A percentile compares a stretch with the other conserved stretches of the same genome.
Evolutionary conservation across 1,140 invertebrate species (phyloP).

Genomic region (Drosophila insularis): DNA sequence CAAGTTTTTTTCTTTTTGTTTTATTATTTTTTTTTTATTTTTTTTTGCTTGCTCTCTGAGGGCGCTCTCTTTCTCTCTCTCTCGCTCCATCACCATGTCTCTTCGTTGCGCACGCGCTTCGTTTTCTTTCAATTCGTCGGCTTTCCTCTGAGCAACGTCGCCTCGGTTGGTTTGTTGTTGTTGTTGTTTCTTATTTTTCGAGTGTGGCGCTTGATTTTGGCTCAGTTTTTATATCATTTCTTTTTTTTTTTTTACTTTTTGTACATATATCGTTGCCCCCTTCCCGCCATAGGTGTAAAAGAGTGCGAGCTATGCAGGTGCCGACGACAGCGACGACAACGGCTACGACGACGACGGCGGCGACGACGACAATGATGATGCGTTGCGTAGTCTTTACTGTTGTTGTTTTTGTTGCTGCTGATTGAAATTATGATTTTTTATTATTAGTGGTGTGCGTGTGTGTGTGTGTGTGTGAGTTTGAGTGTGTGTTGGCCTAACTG

Average conservation of each 20-base stretch:
- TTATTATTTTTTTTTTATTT: slow-evolving; percentile 23
- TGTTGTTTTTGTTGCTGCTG: slow-evolving; percentile 52
- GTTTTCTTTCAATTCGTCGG: slow-evolving; percentile 13
- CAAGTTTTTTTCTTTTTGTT: slow-evolving; percentile 56
- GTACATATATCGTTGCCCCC: slow-evolving; percentile 3
- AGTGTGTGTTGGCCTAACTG: slow-evolving; percentile 66
- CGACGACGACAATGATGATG: slow-evolving; percentile 13
- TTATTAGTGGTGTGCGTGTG: slow-evolving; percentile 72
- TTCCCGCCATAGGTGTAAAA: slow-evolving; percentile 61
- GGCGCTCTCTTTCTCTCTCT: slow-evolving; percentile 26
- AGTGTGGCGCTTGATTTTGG: slow-evolving; percentile 25
- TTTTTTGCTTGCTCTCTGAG: slow-evolving; percentile 27
- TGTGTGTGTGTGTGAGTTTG: slow-evolving; percentile 31
- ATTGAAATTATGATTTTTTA: slow-evolving; percentile 81
- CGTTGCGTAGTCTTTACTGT: slow-evolving; percentile 35
- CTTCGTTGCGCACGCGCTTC: slow-evolving; percentile 19
- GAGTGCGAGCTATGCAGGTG: slow-evolving; percentile 74
- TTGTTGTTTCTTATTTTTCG: slow-evolving; percentile 7
- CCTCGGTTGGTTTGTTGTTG: slow-evolving; percentile 2
- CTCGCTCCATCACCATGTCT: background rate
- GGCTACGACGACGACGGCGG: slow-evolving; percentile 43
- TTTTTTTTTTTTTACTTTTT: slow-evolving; percentile 8
- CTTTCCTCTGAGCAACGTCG: slow-evolving; percentile 20
- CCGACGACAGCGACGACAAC: slow-evolving; percentile 31
- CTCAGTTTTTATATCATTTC: slow-evolving; percentile 20